Evolutionary conservation across 2,888 invertebrate species (phyloP), one percentile per base, ranked within the genome.

Genomic region (Agrotis ipsilon): DNA sequence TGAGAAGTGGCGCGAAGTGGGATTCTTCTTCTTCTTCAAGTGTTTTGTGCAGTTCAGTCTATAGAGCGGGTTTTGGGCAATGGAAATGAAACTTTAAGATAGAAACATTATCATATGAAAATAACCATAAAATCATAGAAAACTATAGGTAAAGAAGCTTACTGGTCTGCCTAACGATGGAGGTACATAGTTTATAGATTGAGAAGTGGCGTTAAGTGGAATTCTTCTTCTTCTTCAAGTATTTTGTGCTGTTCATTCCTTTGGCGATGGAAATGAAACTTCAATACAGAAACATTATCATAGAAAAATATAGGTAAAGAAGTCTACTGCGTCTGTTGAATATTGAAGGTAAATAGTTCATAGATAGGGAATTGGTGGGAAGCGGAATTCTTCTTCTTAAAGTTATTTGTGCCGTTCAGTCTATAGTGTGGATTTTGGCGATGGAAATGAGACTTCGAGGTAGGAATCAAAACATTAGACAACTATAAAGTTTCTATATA

Each of bases 121-220:
- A n/a, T n/a, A n/a, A n/a, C n/a, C n/a, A n/a, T n/a, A n/a, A n/a
- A n/a, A n/a, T n/a, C n/a, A n/a, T n/a, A 3, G 27, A 27, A 27
- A 27, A 27, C 3, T 27, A 27, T 27, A 27, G 27, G 27, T 27
- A 3, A 27, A 0, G 27, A 27, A 27, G 27, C 6, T 72, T 80
- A 48, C 63, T 60, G 19, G 32, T 5, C 55, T 72, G 58, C 61
- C 58, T 46, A 68, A 65, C 60, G 49, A 57, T 72, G 62, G 58
- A 70, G 68, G 68, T 68, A 64, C 68, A 79, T 24, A 66, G 69
- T 76, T 72, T 66, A 74, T 61, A 68, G 65, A 61, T 61, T 57
- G 43, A 59, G 63, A 64, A 71, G 51, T 32, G 14, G n/a, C 11
- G n/a, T 21, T 16, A 21, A 16, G 0, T 5, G 27, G 4, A 4